Percentiles rank a stretch among this genome's conserved stretches.
These are phyloP conservation scores for Drosophila varians DNA, from an alignment of 1,140 invertebrate species.

Conservation along the genomic window DNA sequence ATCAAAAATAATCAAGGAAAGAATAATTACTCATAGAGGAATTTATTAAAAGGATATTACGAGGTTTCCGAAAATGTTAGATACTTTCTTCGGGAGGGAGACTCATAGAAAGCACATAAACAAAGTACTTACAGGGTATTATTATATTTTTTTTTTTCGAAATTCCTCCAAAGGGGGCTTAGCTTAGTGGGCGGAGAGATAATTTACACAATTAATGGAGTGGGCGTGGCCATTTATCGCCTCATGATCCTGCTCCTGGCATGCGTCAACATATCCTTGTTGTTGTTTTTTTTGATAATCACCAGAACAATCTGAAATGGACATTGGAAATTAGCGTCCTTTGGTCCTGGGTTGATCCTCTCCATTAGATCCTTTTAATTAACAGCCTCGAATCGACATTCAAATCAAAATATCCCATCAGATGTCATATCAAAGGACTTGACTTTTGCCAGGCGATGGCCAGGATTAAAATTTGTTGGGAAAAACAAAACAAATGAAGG, in stretches of 20 bases:
- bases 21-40: too few species aligned
- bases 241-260: constrained; percentile 39
- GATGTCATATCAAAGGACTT: constrained; percentile 69
- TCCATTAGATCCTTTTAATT: constrained; percentile 17
- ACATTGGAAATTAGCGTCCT: not conserved
- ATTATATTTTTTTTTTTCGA: not conserved
- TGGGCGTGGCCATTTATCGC: constrained; percentile 35
- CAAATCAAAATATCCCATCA: constrained; percentile 3
- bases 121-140: constrained; percentile 1
- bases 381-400: constrained; percentile 15
- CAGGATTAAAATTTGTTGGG: constrained; percentile 47
- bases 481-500: constrained; percentile 52
- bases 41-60: too few species aligned
- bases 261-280: constrained; percentile 50
- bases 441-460: constrained; percentile 33
- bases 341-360: not conserved
- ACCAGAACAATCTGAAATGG: constrained; percentile 9
- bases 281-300: constrained; percentile 8
- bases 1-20: too few species aligned
- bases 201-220: constrained; percentile 1
- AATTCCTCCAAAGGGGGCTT: not conserved
- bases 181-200: not conserved
- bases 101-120: too few species aligned
- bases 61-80: too few species aligned
- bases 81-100: too few species aligned